Percentiles rank a stretch among this genome's conserved stretches.
Evolutionary conservation across 35 echinoderm and acorn worm genomes (phyloP).

Genomic region (Hemicentrotus pulcherrimus): DNA sequence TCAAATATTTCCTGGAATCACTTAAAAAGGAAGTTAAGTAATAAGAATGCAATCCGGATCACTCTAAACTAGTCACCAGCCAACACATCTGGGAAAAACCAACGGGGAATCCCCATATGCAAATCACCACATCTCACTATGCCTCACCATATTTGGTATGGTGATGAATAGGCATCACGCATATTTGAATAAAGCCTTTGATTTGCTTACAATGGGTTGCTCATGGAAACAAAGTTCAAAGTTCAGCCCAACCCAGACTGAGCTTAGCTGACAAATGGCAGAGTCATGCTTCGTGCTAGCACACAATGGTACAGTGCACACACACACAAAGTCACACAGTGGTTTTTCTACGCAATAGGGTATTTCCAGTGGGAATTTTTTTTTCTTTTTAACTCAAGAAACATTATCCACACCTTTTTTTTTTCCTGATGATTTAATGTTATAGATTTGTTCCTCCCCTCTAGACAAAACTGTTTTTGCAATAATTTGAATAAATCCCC

Average conservation of each 20-base stretch:
- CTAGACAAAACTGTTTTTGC: too few relatives aligned
- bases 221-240: constrained; percentile 4
- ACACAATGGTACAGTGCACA: neutral
- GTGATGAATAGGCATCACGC: constrained; percentile 36
- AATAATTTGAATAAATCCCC: too few relatives aligned
- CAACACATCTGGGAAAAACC: constrained; percentile 20
- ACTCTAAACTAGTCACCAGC: neutral
- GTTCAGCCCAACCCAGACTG: constrained; percentile 11
- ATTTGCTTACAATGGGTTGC: constrained; percentile 40
- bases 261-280: neutral
- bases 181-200: neutral
- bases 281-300: neutral
- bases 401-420: neutral
- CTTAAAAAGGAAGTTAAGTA: neutral
- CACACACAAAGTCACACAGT: neutral
- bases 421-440: neutral
- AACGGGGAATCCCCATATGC: constrained; percentile 66
- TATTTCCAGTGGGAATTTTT: constrained; percentile 58
- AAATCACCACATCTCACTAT: neutral
- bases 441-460: too few relatives aligned
- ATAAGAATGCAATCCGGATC: neutral
- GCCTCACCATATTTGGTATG: neutral
- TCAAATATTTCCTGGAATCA: neutral
- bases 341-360: constrained; percentile 34
- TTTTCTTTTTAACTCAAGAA: neutral